A percentile compares a stretch with the other conserved stretches of the same genome.
Conservation (phyloP, 2,888 invertebrate genomes). For the Hetaerina titia region DNA sequence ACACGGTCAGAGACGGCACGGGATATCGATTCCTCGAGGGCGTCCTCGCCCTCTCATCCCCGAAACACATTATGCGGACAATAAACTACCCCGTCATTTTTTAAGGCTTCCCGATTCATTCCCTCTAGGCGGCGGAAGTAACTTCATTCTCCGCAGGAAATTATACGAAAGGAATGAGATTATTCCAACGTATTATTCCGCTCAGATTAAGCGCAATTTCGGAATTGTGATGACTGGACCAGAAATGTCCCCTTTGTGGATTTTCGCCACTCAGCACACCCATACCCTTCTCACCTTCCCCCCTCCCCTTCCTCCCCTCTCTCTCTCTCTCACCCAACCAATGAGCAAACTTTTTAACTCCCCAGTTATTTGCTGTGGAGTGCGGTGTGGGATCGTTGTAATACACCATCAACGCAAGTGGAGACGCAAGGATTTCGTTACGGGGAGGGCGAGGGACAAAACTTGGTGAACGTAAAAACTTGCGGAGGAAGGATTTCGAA, state of each 20-base stretch:
- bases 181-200: constrained; percentile 42
- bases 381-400: not conserved
- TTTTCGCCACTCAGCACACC: constrained; percentile 33
- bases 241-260: constrained; percentile 19
- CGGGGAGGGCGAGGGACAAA: not conserved
- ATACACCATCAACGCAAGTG: constrained; percentile 42
- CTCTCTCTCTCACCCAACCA: not conserved
- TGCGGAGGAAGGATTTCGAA: not conserved
- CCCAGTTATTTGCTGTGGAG: too few relatives aligned
- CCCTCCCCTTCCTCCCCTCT: not conserved
- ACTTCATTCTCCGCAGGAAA: constrained; percentile 53
- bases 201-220: constrained; percentile 31
- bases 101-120: not conserved
- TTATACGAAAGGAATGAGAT: constrained; percentile 36
- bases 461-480: not conserved
- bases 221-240: constrained; percentile 41
- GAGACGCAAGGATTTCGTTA: not conserved
- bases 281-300: not conserved
- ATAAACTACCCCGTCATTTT: not conserved
- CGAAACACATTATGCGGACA: not conserved
- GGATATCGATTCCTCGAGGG: not conserved
- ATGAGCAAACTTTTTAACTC: too few relatives aligned
- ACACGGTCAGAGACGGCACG: too few relatives aligned
- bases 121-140: constrained; percentile 28
- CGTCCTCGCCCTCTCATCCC: not conserved